These are phyloP conservation scores for Manis javanica DNA, from an alignment of 2,797 vertebrate species.

Conservation along the genomic window DNA sequence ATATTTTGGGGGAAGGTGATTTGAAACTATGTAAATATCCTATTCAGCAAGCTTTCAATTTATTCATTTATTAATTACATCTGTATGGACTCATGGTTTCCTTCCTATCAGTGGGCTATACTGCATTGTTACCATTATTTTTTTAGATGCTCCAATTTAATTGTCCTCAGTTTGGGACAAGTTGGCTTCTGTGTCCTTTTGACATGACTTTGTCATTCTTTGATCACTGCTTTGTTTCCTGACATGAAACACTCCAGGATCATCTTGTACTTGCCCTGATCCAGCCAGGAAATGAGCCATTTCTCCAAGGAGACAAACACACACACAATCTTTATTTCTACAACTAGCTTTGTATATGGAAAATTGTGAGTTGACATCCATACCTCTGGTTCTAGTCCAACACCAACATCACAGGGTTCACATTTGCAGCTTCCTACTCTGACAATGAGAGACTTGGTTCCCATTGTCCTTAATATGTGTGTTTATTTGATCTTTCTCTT, in stretches of 20 bases:
- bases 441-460: neutral
- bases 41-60: neutral
- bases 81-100: neutral
- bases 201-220: neutral
- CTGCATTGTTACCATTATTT: neutral
- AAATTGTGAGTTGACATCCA: neutral
- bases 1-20: neutral
- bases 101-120: neutral
- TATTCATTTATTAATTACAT: neutral
- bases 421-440: neutral
- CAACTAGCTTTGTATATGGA: neutral
- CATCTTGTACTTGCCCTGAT: neutral
- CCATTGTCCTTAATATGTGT: neutral
- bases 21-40: constrained; percentile 1
- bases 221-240: neutral
- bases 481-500: neutral
- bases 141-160: neutral
- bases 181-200: neutral
- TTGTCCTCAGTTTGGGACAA: neutral
- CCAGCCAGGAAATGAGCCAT: neutral
- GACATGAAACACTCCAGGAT: neutral
- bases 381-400: neutral
- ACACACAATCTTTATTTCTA: neutral
- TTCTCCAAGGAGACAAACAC: neutral
- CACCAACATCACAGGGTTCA: neutral